phyloP scores from a whole-genome alignment of 1,140 invertebrate genomes.

The Oscheius sp. region DNA sequence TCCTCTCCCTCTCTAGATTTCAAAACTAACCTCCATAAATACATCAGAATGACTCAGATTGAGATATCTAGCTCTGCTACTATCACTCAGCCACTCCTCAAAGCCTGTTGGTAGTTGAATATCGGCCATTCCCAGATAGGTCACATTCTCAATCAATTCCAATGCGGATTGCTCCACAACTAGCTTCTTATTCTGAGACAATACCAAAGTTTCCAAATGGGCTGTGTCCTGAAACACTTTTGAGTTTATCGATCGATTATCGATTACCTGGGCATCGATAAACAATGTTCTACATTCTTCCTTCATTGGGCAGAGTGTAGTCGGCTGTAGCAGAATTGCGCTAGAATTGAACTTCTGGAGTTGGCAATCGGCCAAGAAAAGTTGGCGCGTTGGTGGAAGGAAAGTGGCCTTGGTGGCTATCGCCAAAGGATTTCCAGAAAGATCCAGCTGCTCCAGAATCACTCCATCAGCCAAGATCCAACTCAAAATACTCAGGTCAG shows the following conservation, averaged over 20 bases:
- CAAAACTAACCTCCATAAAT: background rate
- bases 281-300: background rate
- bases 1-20: background rate
- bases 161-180: constrained; percentile 26
- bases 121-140: constrained; percentile 31
- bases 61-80: constrained; percentile 9
- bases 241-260: background rate
- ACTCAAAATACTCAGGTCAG: constrained; percentile 17
- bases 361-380: constrained; percentile 27
- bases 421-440: constrained; percentile 31
- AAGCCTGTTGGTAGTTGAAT: constrained; percentile 20
- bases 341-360: constrained; percentile 30
- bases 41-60: constrained; percentile 20
- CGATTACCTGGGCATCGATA: constrained; percentile 9
- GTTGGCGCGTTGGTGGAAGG: constrained; percentile 27
- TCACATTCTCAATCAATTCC: constrained; percentile 19
- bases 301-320: background rate
- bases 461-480: constrained; percentile 25
- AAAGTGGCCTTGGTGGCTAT: constrained; percentile 25
- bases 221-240: background rate
- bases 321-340: background rate
- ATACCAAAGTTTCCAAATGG: constrained; percentile 12
- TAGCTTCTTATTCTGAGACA: constrained; percentile 28
- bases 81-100: constrained; percentile 19
- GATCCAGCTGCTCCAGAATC: constrained; percentile 31